phyloP scores from a whole-genome alignment of 2,113 vertebrate genomes.

The Pangasianodon hypophthalmus region DNA sequence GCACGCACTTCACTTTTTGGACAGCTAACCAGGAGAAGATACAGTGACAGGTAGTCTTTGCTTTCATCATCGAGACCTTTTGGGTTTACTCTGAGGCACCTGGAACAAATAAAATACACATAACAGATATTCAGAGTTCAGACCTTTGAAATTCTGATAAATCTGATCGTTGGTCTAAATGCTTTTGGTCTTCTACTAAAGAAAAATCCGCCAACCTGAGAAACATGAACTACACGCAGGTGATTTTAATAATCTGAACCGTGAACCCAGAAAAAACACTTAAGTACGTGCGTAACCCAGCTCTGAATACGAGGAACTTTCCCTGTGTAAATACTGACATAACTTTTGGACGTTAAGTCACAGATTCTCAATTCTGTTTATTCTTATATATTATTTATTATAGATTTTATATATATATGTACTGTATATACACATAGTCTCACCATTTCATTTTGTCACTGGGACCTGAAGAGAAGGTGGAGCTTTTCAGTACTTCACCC shows the following conservation, averaged over 20 bases:
- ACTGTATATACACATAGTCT: constrained; percentile 21
- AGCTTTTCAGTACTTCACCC: constrained; percentile 99
- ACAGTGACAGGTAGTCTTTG: constrained; percentile 97
- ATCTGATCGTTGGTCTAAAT: too few species aligned
- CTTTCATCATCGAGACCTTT: constrained; percentile 98
- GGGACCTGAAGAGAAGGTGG: constrained; percentile 97
- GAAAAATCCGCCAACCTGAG: too few species aligned
- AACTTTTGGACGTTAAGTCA: too few species aligned
- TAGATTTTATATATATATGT: too few species aligned
- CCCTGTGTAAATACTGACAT: too few species aligned
- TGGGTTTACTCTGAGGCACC: constrained; percentile 97
- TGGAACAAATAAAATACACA: constrained; percentile 51
- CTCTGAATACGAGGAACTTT: not conserved
- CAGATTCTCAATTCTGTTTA: too few species aligned
- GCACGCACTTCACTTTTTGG: constrained; percentile 97
- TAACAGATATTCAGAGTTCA: not conserved
- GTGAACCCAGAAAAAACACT: too few species aligned
- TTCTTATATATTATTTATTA: too few species aligned
- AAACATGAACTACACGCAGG: too few species aligned
- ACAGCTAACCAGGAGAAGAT: constrained; percentile 96
- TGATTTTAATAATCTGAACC: too few species aligned
- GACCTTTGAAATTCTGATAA: too few species aligned
- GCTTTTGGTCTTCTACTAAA: not conserved
- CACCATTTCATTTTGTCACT: constrained; percentile 99
- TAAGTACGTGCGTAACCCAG: not conserved